Percentiles rank a stretch among this genome's conserved stretches.
Evolutionary conservation across 2,888 invertebrate species (phyloP).

Genomic region (Drosophila tripunctata): DNA sequence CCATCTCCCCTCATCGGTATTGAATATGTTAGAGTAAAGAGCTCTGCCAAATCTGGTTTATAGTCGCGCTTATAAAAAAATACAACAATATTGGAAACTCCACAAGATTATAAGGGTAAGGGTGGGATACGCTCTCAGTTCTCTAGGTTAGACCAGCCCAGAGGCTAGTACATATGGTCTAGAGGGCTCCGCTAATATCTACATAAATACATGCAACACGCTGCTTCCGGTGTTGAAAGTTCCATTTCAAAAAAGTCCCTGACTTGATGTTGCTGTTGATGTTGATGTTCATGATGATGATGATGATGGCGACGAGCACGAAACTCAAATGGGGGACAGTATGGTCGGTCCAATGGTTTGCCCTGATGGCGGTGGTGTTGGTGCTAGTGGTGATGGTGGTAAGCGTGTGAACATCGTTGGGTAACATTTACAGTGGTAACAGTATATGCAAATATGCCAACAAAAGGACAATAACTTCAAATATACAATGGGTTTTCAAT

Average conservation of each 20-base stretch:
- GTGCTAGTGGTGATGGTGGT: slow-evolving; percentile 11
- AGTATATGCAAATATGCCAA: not conserved
- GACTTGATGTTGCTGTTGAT: slow-evolving; percentile 66
- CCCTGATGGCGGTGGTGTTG: not conserved
- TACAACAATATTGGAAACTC: slow-evolving; percentile 35
- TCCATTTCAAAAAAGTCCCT: slow-evolving; percentile 71
- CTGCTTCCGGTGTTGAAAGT: slow-evolving; percentile 81
- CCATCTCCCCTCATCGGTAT: slow-evolving; percentile 14
- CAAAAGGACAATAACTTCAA: not conserved
- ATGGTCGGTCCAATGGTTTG: not conserved
- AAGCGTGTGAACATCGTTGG: slow-evolving; percentile 40
- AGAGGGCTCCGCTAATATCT: slow-evolving; percentile 69
- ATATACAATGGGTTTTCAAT: too few relatives aligned
- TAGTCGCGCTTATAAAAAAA: slow-evolving; percentile 68
- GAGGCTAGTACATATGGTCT: slow-evolving; percentile 30
- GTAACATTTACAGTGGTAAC: slow-evolving; percentile 31
- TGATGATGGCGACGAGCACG: slow-evolving; percentile 20
- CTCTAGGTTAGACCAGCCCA: slow-evolving; percentile 9
- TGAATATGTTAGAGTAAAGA: slow-evolving; percentile 58
- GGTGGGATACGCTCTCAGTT: too few relatives aligned
- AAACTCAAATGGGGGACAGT: slow-evolving; percentile 11
- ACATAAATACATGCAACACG: slow-evolving; percentile 80
- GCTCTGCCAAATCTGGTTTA: slow-evolving; percentile 73
- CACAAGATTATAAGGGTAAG: slow-evolving; percentile 7
- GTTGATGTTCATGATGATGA: slow-evolving; percentile 27